Evolutionary conservation across 2,888 invertebrate genomes (phyloP).

Genomic region (Aradus depressus): DNA sequence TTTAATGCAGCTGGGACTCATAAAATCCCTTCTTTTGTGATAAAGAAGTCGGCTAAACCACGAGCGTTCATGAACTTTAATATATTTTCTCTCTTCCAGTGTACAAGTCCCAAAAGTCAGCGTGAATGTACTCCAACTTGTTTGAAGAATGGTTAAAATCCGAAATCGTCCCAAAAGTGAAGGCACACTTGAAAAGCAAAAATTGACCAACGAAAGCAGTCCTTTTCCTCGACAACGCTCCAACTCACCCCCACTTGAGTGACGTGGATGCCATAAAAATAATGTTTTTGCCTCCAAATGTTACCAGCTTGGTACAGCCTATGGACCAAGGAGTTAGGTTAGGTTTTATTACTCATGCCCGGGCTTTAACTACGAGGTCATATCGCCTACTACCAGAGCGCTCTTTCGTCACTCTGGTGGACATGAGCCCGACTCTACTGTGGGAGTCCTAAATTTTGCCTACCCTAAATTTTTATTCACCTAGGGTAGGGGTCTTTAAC

Average conservation of each 20-base stretch:
- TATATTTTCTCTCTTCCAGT: conserved; percentile 13
- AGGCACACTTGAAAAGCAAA: conserved; percentile 21
- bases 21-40: conserved; percentile 15
- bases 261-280: conserved; percentile 1
- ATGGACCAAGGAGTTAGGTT: conserved; percentile 31
- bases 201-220: conserved; percentile 23
- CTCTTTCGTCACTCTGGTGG: too few species aligned
- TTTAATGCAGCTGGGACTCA: conserved; percentile 16
- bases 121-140: conserved; percentile 20
- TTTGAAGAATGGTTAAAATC: conserved; percentile 18
- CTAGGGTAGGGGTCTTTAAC: too few species aligned
- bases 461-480: too few species aligned
- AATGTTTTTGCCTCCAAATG: conserved; percentile 27
- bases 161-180: conserved; percentile 23
- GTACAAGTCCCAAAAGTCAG: conserved; percentile 14
- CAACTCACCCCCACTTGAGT: conserved; percentile 14
- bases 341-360: too few species aligned
- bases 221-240: conserved; percentile 23
- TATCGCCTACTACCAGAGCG: too few species aligned
- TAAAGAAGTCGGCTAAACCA: conserved; percentile 20
- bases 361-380: too few species aligned
- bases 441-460: too few species aligned
- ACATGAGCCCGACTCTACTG: too few species aligned
- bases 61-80: conserved; percentile 21
- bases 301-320: conserved; percentile 28